Percentiles rank a stretch among this genome's conserved stretches.
These are phyloP conservation scores for Alethe castanea DNA, from an alignment of 2,113 vertebrate species.

Conservation along the genomic window DNA sequence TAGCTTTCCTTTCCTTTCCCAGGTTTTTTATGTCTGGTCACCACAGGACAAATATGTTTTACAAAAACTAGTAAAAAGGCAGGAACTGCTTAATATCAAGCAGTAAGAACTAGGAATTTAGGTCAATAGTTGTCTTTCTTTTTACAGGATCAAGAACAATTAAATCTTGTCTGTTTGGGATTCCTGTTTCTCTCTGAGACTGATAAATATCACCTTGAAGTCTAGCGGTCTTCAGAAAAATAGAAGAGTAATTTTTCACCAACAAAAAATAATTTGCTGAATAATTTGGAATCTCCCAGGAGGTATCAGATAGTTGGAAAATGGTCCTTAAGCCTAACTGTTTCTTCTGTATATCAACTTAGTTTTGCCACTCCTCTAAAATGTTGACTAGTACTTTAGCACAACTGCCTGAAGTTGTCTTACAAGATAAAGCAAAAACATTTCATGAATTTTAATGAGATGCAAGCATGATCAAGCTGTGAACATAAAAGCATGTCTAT, in stretches of 20 bases:
- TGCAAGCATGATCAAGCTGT: not conserved
- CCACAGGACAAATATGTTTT: not conserved
- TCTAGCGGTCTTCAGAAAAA: not conserved
- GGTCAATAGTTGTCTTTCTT: not conserved
- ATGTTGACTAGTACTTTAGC: not conserved
- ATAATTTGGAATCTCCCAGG: not conserved
- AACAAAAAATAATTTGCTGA: not conserved
- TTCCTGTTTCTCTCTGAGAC: not conserved
- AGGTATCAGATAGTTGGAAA: not conserved
- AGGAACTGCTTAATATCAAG: not conserved
- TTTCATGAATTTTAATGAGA: not conserved
- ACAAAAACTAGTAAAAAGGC: not conserved
- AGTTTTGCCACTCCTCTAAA: not conserved
- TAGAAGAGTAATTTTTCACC: not conserved
- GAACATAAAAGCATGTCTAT: accelerated
- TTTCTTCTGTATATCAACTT: not conserved
- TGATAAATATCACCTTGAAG: not conserved
- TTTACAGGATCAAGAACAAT: not conserved
- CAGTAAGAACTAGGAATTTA: not conserved
- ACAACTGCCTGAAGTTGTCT: not conserved
- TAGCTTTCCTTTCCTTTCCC: not conserved
- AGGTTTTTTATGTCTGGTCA: not conserved
- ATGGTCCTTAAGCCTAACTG: not conserved
- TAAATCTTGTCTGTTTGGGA: not conserved
- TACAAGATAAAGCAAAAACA: not conserved